Conservation (phyloP, 2,888 invertebrate genomes). For the Ischnura elegans region DNA sequence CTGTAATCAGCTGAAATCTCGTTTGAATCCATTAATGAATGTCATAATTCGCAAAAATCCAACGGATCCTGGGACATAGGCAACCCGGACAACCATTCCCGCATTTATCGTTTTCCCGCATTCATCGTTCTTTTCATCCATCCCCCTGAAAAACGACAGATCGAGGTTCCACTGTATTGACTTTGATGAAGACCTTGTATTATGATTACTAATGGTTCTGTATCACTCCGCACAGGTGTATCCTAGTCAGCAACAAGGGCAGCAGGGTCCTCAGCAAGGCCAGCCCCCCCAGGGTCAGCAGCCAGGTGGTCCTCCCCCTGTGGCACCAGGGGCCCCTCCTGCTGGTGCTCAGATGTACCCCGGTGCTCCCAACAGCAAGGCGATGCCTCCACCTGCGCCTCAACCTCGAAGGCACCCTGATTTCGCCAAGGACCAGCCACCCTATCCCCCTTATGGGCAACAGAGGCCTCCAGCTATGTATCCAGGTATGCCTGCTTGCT, state of each 20-base stretch:
- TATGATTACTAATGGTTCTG: background rate
- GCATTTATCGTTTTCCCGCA: too few relatives aligned
- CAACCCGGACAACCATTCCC: too few relatives aligned
- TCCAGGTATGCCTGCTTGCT: constrained; percentile 81
- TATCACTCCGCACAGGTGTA: constrained; percentile 73
- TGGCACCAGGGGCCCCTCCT: constrained; percentile 32
- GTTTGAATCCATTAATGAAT: too few relatives aligned
- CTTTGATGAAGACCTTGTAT: too few relatives aligned
- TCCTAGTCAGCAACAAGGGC: constrained; percentile 70
- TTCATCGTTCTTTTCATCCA: too few relatives aligned
- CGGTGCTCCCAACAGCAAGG: constrained; percentile 78
- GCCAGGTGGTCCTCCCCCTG: constrained; percentile 37
- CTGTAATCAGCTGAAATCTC: too few relatives aligned
- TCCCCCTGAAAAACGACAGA: too few relatives aligned
- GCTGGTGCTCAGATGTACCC: constrained; percentile 75
- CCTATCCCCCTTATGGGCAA: constrained; percentile 82
- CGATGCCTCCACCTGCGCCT: constrained; percentile 83
- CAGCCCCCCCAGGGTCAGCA: constrained; percentile 38
- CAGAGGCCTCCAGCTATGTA: constrained; percentile 83
- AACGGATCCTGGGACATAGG: too few relatives aligned
- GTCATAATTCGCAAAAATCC: too few relatives aligned
- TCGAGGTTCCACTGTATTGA: too few relatives aligned
- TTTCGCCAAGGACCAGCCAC: constrained; percentile 88
- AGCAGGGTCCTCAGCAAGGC: constrained; percentile 52
- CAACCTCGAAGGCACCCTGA: constrained; percentile 90